Evolutionary conservation across 2,797 vertebrate species (phyloP), one percentile per base, ranked within the genome.

Genomic region (Sebastes aleutianus): DNA sequence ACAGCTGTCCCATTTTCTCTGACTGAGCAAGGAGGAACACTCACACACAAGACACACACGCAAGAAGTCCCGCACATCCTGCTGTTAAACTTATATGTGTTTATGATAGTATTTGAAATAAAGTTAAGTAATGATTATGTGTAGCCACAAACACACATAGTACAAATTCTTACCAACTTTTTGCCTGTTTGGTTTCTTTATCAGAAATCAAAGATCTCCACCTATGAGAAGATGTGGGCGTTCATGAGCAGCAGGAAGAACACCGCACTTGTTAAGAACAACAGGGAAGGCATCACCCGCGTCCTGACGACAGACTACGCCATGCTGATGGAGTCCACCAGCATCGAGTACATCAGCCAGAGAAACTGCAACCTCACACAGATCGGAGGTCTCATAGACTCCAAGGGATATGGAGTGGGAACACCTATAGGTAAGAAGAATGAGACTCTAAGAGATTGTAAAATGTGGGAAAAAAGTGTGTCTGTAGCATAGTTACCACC

Each of bases 161-260:
- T 24, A 26, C 6, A 71, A 64, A 72, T 50, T 85, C 34, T 50
- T 5, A n/a, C 10, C 10, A 29, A 62, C 50, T 56, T 70, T 70
- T 73, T 59, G 3, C 4, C 9, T 65, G 9, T 78, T 77, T 73
- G 56, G 3, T 5, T 80, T 24, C 18, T 47, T 72, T 77, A 82
- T 27, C 88, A 99, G 99, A 99, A 99, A 96, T 99, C 99, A 63
- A 99, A 97, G 85, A 99, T 99, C 88, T 99, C 99, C 8, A 99
- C 98, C 0, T 99, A 99, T 2, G 99, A 99, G 94, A 99, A 99
- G 93, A 99, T 99, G 99, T 99, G 99, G 99, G 97, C 97, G 0
- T 99, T 99, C 78, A 99, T 99, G 99, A 98, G 97, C 95, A 98
- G 98, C 93, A 93, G 98, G 88, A 97, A 98, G 91, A 97, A 97